Evolutionary conservation across 64 coral and sea anemone genomes (phyloP).

Genomic region (Hydrozoanthus tunicans): DNA sequence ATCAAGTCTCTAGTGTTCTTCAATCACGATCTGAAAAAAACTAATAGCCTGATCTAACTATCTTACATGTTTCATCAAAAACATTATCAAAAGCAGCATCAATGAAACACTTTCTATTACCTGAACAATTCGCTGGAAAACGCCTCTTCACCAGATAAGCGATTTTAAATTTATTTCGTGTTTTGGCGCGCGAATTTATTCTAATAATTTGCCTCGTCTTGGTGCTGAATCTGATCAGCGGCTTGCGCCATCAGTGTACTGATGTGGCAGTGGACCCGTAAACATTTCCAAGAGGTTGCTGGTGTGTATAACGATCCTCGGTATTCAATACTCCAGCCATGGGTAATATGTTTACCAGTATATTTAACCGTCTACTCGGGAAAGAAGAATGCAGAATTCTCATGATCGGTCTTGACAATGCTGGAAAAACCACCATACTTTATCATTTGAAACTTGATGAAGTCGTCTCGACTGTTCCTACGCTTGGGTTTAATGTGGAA

Average conservation of each 20-base stretch:
- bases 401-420: slow-evolving; percentile 97
- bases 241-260: slow-evolving; percentile 37
- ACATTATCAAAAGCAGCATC: too few relatives aligned
- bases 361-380: slow-evolving; percentile 87
- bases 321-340: slow-evolving; percentile 34
- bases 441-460: slow-evolving; percentile 92
- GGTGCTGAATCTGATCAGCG: slow-evolving; percentile 43
- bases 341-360: slow-evolving; percentile 85
- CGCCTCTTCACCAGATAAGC: too few relatives aligned
- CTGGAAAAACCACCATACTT: slow-evolving; percentile 97
- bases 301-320: neutral
- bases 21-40: too few relatives aligned
- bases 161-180: too few relatives aligned
- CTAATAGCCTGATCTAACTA: too few relatives aligned
- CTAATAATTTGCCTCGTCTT: neutral
- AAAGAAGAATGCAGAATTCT: slow-evolving; percentile 95
- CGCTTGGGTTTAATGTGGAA: slow-evolving; percentile 98
- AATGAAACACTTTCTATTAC: too few relatives aligned
- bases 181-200: too few relatives aligned
- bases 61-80: too few relatives aligned
- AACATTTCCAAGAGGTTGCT: neutral
- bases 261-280: slow-evolving; percentile 53
- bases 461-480: slow-evolving; percentile 91
- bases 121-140: too few relatives aligned
- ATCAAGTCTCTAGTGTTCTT: too few relatives aligned